phyloP scores from a whole-genome alignment of 2,888 invertebrate species.

The Patella ulyssiponensis region DNA sequence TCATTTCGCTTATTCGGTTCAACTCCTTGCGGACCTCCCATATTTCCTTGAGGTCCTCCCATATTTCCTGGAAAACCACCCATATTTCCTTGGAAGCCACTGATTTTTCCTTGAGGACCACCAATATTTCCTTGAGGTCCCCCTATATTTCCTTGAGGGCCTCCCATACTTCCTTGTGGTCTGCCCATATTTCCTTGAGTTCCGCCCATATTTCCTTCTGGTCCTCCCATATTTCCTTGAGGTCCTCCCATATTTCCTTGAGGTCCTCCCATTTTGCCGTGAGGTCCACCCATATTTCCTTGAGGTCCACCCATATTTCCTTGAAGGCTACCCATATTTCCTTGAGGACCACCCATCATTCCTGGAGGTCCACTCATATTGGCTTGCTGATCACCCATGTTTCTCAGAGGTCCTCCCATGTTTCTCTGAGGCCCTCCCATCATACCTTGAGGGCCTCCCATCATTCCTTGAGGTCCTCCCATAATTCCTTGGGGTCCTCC shows the following conservation, averaged over 20 bases:
- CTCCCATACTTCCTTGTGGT: background rate
- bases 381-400: background rate
- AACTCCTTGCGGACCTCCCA: background rate
- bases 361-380: background rate
- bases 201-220: conserved; percentile 11
- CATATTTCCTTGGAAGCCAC: background rate
- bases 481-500: background rate
- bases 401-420: background rate
- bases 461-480: conserved; percentile 7
- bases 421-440: background rate
- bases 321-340: background rate
- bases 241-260: conserved; percentile 13
- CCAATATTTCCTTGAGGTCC: background rate
- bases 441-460: background rate
- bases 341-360: background rate
- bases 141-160: background rate
- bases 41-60: conserved; percentile 20
- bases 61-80: conserved; percentile 10
- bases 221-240: conserved; percentile 7
- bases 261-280: conserved; percentile 23
- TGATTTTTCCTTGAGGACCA: background rate
- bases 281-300: conserved; percentile 13
- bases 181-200: conserved; percentile 15
- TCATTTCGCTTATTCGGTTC: no score
- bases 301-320: background rate